Evolutionary conservation across 2,113 vertebrate species (phyloP).

Genomic region (Trichomycterus rosablanca): DNA sequence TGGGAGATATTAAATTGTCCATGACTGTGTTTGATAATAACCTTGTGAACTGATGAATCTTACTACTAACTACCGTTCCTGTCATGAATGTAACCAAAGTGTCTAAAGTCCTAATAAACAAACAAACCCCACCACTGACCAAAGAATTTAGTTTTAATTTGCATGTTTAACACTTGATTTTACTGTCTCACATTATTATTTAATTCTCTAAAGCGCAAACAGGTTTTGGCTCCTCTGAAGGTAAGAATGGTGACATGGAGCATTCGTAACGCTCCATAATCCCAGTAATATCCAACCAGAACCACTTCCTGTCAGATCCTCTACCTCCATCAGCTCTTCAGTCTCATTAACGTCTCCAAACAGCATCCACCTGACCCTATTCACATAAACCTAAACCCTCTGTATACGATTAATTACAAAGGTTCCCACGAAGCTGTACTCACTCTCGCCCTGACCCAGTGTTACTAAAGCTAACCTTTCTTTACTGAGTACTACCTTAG

Average conservation of each 20-base stretch:
- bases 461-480: slow-evolving; percentile 2
- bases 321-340: slow-evolving; percentile 9
- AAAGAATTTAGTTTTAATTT: background rate
- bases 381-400: slow-evolving; percentile 3
- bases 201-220: slow-evolving; percentile 21
- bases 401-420: slow-evolving; percentile 5
- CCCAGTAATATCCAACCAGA: slow-evolving; percentile 7
- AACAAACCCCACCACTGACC: too few relatives aligned
- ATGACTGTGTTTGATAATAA: too few relatives aligned
- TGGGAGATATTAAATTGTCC: too few relatives aligned
- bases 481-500: too few relatives aligned
- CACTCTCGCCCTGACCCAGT: background rate
- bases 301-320: background rate
- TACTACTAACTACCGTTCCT: too few relatives aligned
- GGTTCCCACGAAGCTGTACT: too few relatives aligned
- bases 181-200: slow-evolving; percentile 4
- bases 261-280: background rate
- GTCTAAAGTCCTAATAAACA: too few relatives aligned
- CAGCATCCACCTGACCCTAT: slow-evolving; percentile 2
- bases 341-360: too few relatives aligned
- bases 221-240: slow-evolving; percentile 15
- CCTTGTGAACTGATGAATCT: too few relatives aligned
- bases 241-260: slow-evolving; percentile 11
- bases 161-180: background rate
- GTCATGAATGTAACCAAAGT: too few relatives aligned